A percentile compares a stretch with the other conserved stretches of the same genome.
Conservation (phyloP, 2,888 invertebrate species). For the Drosophila prostipennis region DNA sequence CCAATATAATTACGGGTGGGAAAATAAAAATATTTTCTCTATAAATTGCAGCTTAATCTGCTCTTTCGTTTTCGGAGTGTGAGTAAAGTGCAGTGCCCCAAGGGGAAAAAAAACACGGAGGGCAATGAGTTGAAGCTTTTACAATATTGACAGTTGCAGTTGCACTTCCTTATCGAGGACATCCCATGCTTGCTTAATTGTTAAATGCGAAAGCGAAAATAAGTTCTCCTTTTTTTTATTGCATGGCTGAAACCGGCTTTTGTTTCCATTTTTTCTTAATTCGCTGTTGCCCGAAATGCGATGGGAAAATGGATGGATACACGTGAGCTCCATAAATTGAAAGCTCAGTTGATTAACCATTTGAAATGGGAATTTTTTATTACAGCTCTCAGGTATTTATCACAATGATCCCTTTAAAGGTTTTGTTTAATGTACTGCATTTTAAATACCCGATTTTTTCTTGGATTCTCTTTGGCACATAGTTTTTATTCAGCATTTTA, state of each 20-base stretch:
- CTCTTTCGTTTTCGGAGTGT: slow-evolving; percentile 28
- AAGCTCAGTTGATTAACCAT: not conserved
- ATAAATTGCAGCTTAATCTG: slow-evolving; percentile 36
- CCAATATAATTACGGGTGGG: slow-evolving; percentile 25
- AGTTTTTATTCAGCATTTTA: too few relatives aligned
- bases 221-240: slow-evolving; percentile 6
- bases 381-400: not conserved
- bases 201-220: slow-evolving; percentile 22
- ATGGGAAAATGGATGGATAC: slow-evolving; percentile 4
- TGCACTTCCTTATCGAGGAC: slow-evolving; percentile 51
- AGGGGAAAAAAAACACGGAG: slow-evolving; percentile 13
- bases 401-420: not conserved
- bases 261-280: slow-evolving; percentile 8
- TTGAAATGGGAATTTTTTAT: slow-evolving; percentile 7
- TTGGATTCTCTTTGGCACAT: too few relatives aligned
- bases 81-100: not conserved
- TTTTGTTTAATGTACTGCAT: not conserved
- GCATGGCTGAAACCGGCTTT: not conserved
- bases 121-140: slow-evolving; percentile 23
- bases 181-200: slow-evolving; percentile 48
- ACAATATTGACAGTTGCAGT: slow-evolving; percentile 58
- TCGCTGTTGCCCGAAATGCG: slow-evolving; percentile 2
- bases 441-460: not conserved
- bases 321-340: not conserved
- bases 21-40: slow-evolving; percentile 17